A percentile compares a stretch with the other conserved stretches of the same genome.
These are phyloP conservation scores for Limnephilus marmoratus DNA, from an alignment of 2,888 invertebrate genomes.

Conservation along the genomic window DNA sequence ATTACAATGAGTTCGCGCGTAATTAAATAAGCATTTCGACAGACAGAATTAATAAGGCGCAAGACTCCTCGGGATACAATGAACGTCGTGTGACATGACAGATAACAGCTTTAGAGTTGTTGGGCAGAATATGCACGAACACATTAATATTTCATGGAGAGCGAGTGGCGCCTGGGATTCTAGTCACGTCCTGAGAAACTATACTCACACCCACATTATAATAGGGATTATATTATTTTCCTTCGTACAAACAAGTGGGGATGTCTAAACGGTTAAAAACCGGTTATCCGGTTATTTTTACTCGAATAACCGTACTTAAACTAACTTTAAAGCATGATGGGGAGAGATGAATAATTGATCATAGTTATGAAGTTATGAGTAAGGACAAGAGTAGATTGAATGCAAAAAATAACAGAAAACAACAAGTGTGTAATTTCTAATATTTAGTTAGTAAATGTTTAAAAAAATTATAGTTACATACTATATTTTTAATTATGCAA, in stretches of 20 bases:
- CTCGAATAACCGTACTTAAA: neutral
- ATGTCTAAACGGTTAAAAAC: neutral
- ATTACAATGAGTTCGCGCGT: neutral
- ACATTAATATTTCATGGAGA: conserved; percentile 33
- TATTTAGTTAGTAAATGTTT: no score
- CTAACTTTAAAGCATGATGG: neutral
- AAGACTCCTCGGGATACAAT: conserved; percentile 25
- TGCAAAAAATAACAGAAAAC: no score
- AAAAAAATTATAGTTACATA: no score
- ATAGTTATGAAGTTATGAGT: no score
- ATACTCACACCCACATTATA: neutral
- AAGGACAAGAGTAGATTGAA: no score
- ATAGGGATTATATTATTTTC: neutral
- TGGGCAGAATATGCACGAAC: neutral
- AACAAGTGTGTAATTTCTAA: no score
- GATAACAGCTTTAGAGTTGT: conserved; percentile 24
- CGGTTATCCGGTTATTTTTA: neutral
- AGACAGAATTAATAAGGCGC: neutral
- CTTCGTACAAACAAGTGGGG: neutral
- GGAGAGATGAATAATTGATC: neutral
- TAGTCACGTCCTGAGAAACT: conserved; percentile 20
- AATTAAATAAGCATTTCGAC: conserved; percentile 31
- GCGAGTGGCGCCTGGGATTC: conserved; percentile 33
- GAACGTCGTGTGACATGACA: conserved; percentile 11
- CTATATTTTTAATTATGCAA: no score